Conservation (phyloP, 2,888 invertebrate genomes). For the Noctua pronuba region DNA sequence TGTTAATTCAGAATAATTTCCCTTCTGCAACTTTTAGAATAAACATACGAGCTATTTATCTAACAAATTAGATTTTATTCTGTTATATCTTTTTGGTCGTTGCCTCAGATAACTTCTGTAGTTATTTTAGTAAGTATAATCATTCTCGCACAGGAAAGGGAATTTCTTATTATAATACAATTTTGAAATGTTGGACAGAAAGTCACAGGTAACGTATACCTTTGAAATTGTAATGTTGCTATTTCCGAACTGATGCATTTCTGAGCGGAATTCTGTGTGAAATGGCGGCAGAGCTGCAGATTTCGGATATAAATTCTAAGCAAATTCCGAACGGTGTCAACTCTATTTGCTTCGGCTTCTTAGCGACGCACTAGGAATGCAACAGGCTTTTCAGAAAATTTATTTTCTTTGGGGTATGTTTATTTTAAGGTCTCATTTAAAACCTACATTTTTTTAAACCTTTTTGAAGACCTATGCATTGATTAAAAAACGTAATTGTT, state of each 20-base stretch:
- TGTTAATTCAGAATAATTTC: neutral
- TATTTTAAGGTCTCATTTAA: neutral
- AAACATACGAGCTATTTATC: too few species aligned
- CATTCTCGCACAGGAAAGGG: neutral
- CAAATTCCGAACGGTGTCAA: constrained; percentile 39
- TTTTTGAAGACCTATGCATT: neutral
- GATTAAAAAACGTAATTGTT: neutral
- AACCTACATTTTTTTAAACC: neutral
- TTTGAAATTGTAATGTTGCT: constrained; percentile 25
- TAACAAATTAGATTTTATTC: neutral
- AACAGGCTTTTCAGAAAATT: constrained; percentile 23
- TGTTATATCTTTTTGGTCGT: neutral
- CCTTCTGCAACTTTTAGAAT: too few species aligned
- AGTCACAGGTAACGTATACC: neutral
- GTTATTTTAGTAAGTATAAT: neutral
- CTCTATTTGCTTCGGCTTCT: constrained; percentile 23
- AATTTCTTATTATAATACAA: neutral
- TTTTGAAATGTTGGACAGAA: constrained; percentile 5
- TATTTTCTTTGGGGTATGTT: neutral
- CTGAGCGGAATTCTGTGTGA: constrained; percentile 27
- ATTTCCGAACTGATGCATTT: constrained; percentile 37
- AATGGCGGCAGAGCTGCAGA: constrained; percentile 8
- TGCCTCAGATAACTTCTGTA: neutral
- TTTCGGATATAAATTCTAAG: constrained; percentile 43
- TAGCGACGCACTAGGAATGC: neutral